Conservation (phyloP, 2,113 vertebrate genomes). For the Drymodes brunneopygia region DNA sequence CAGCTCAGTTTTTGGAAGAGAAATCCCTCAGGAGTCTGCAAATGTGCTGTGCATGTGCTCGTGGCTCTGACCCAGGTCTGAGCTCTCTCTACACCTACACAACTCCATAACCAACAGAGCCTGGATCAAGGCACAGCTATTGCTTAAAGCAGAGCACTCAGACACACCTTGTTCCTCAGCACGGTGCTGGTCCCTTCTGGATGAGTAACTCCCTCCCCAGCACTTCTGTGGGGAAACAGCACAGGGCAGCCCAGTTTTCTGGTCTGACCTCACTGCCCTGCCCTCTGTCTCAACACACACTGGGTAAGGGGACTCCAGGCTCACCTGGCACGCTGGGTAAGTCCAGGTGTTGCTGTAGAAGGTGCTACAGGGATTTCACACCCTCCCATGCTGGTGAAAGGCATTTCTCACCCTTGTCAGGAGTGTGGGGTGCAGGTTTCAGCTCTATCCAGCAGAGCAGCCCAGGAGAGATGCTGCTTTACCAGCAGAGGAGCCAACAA, state of each 20-base stretch:
- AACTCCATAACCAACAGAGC: not conserved
- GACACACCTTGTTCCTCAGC: not conserved
- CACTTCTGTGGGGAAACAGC: rapidly evolving
- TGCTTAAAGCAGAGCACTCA: not conserved
- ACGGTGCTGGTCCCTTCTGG: not conserved
- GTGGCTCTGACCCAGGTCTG: not conserved
- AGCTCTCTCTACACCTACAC: not conserved
- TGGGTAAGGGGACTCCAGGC: not conserved
- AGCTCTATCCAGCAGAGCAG: not conserved
- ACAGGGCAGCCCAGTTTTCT: not conserved
- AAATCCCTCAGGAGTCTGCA: not conserved
- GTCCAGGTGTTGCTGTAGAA: not conserved
- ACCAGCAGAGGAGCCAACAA: not conserved
- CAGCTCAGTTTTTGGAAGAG: not conserved
- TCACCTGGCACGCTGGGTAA: rapidly evolving
- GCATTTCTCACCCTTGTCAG: not conserved
- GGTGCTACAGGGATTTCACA: not conserved
- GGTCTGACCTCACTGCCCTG: not conserved
- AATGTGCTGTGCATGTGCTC: rapidly evolving
- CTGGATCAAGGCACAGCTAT: not conserved
- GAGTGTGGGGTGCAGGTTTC: not conserved
- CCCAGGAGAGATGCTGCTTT: not conserved
- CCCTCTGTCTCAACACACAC: rapidly evolving
- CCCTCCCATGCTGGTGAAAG: not conserved
- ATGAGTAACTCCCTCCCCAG: not conserved